Base-by-base conservation (phyloP, 2,113 vertebrate genomes). In the Edolisoma coerulescens region DNA sequence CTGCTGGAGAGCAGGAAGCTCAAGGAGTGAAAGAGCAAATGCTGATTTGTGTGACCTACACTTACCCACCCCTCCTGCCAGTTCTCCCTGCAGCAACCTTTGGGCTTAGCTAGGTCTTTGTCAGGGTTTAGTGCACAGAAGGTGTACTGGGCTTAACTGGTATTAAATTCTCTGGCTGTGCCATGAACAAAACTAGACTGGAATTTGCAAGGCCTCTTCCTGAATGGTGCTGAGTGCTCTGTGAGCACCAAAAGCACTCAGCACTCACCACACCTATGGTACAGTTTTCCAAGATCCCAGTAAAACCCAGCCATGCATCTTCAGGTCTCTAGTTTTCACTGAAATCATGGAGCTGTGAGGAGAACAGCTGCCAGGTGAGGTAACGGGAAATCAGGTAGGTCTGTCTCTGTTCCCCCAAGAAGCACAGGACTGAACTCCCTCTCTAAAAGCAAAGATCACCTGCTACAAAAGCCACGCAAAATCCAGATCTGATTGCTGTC, bases 351-450 rank as follows among this genome's bases (percentile, higher is more conserved):
- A 78, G 61, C 54, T 69, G 30, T 2, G 93, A 89, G 96, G 71
- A 96, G 86, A 94, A 95, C 84, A 92, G 77, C 75, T 93, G 82
- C 91, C 75, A 89, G 80, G 61, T 19, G 33, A 93, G 84, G 90
- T 79, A 95, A 96, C 5, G 44, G 52, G 53, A 78, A 35, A 74
- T 50, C n/a, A 84, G 65, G 39, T 23, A 93, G 78, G 70, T 53
- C 65, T 89, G 68, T n/a, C 75, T 85, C 89, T 95, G 65, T 68
- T 96, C 41, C 49, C 84, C 80, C 22, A 80, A 80, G 93, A 74
- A 84, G 69, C 45, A 73, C 77, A 13, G 81, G 80, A 90, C 63
- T 65, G 74, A 91, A 77, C 30, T 85, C 68, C 42, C 41, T 59
- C 71, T 44, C 32, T 27, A 49, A 56, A 91, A 65, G 50, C 45